These are phyloP conservation scores for Leucania comma DNA, from an alignment of 2,888 invertebrate genomes.

Conservation along the genomic window DNA sequence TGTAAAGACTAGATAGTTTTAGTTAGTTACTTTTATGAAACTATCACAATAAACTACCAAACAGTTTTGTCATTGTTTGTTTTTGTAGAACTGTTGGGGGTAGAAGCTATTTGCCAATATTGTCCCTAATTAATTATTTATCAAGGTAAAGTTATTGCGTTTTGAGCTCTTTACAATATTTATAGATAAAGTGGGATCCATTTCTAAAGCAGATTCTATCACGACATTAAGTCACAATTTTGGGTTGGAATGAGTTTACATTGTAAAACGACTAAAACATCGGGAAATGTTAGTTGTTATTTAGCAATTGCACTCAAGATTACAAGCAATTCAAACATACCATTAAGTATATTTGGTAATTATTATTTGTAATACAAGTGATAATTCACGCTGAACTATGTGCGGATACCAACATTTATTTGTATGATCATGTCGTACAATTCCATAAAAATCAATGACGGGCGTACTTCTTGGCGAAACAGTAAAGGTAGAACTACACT, in stretches of 20 bases:
- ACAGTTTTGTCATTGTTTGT: slow-evolving; percentile 14
- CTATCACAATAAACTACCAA: slow-evolving; percentile 32
- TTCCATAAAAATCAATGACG: slow-evolving; percentile 15
- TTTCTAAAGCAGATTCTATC: background rate
- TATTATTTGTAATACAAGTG: slow-evolving; percentile 9
- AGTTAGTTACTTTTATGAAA: background rate
- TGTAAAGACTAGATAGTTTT: too few species aligned
- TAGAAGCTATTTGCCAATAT: slow-evolving; percentile 40
- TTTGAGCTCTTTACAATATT: slow-evolving; percentile 35
- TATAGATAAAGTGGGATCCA: background rate
- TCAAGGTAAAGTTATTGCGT: background rate
- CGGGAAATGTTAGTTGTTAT: slow-evolving; percentile 25
- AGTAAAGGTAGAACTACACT: too few species aligned
- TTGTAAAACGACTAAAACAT: slow-evolving; percentile 34
- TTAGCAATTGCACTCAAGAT: slow-evolving; percentile 21
- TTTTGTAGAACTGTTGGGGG: slow-evolving; percentile 23
- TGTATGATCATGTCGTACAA: slow-evolving; percentile 3
- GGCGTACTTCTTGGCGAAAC: slow-evolving; percentile 3
- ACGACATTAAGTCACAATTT: too few species aligned
- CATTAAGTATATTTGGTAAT: slow-evolving; percentile 18
- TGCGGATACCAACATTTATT: background rate
- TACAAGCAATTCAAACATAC: slow-evolving; percentile 12
- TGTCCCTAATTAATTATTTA: slow-evolving; percentile 23
- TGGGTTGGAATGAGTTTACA: background rate
- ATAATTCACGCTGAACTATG: slow-evolving; percentile 22